Conservation (phyloP, 2,797 vertebrate species). For the Hydrocynus forskahlii region DNA sequence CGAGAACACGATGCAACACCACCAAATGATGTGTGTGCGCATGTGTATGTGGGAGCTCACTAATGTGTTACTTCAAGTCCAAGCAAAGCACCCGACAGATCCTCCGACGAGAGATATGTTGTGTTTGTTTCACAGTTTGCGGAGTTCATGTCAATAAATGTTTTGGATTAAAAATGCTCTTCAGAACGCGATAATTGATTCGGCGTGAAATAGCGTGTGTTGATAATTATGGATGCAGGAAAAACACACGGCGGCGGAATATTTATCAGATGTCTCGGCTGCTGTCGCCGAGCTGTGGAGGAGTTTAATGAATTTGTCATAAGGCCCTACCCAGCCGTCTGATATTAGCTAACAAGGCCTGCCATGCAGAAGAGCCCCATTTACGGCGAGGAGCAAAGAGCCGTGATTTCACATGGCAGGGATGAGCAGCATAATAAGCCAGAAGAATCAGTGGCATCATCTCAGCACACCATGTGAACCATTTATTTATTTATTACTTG, state of each 20-base stretch:
- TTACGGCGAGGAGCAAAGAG: slow-evolving; percentile 41
- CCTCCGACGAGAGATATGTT: slow-evolving; percentile 64
- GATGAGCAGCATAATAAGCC: slow-evolving; percentile 41
- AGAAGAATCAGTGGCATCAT: background rate
- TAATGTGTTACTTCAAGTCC: slow-evolving; percentile 65
- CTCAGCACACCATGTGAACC: background rate
- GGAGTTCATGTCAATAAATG: slow-evolving; percentile 69
- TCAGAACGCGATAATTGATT: slow-evolving; percentile 68
- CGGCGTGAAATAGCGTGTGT: slow-evolving; percentile 65
- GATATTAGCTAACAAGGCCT: slow-evolving; percentile 57
- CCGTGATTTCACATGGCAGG: slow-evolving; percentile 42
- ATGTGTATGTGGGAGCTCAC: slow-evolving; percentile 55
- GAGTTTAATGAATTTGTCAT: slow-evolving; percentile 67
- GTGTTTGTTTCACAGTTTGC: slow-evolving; percentile 72
- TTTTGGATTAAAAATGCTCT: slow-evolving; percentile 63
- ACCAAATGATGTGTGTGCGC: slow-evolving; percentile 59
- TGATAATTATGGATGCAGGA: slow-evolving; percentile 64
- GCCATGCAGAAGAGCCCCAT: slow-evolving; percentile 48
- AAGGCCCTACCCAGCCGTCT: slow-evolving; percentile 59
- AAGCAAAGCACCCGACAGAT: slow-evolving; percentile 62
- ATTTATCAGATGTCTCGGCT: slow-evolving; percentile 65
- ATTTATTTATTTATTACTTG: background rate
- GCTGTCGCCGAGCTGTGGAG: slow-evolving; percentile 51
- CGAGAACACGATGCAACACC: slow-evolving; percentile 56
- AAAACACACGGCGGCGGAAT: slow-evolving; percentile 63